Evolutionary conservation across 2,888 invertebrate species (phyloP).

Genomic region (Tipula vernalis): DNA sequence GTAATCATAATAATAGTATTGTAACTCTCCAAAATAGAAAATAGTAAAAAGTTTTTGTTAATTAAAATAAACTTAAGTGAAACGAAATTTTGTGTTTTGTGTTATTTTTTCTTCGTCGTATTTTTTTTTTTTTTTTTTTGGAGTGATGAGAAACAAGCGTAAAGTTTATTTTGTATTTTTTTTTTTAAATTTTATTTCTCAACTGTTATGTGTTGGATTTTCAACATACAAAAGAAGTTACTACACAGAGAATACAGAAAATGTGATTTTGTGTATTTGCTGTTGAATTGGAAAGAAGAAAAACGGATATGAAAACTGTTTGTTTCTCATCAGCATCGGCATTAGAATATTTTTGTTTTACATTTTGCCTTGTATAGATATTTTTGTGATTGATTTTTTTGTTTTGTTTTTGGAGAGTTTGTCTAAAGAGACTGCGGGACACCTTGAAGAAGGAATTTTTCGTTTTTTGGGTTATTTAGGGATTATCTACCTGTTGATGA

Average conservation of each 20-base stretch:
- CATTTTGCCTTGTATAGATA: background rate
- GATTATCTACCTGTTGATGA: background rate
- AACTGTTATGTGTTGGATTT: background rate
- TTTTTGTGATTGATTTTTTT: background rate
- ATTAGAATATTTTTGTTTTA: background rate
- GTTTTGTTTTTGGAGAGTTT: background rate
- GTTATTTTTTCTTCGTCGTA: background rate
- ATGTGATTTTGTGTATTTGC: background rate
- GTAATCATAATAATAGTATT: background rate
- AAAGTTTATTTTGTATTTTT: background rate
- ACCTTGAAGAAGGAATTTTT: background rate
- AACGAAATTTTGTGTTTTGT: constrained; percentile 4
- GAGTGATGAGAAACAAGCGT: constrained; percentile 4
- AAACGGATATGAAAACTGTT: constrained; percentile 4
- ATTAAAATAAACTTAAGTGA: constrained; percentile 1
- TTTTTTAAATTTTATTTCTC: background rate
- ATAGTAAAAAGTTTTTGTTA: background rate
- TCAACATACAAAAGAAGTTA: background rate
- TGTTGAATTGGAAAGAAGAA: background rate
- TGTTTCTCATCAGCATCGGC: background rate
- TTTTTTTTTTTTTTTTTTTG: background rate
- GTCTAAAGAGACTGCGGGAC: background rate
- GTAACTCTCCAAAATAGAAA: background rate
- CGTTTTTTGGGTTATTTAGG: background rate
- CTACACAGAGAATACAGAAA: background rate